phyloP scores from a whole-genome alignment of 2,888 invertebrate genomes.

The Drosophila anomalata region DNA sequence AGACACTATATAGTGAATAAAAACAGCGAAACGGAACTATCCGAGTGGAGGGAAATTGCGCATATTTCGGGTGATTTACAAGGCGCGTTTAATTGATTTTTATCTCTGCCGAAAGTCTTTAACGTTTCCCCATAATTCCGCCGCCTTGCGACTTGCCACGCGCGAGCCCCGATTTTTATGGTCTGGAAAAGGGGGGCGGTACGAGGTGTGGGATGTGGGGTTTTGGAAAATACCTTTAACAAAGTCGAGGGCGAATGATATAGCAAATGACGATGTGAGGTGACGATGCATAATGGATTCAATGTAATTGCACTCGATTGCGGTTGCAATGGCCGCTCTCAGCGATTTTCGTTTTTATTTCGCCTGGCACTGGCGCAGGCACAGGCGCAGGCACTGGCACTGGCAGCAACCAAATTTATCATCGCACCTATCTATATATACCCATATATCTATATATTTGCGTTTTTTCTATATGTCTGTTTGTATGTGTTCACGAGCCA shows the following conservation, averaged over 20 bases:
- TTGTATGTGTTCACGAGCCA: conserved; percentile 37
- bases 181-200: conserved; percentile 1
- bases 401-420: conserved; percentile 59
- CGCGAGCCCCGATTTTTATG: conserved; percentile 41
- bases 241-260: conserved; percentile 29
- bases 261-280: conserved; percentile 34
- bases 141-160: conserved; percentile 35
- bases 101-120: conserved; percentile 26
- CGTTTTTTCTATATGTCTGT: conserved; percentile 8
- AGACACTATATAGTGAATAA: conserved; percentile 3
- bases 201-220: not conserved
- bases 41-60: conserved; percentile 15
- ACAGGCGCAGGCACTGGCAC: conserved; percentile 24
- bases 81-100: conserved; percentile 56
- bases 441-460: conserved; percentile 20
- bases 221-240: conserved; percentile 36
- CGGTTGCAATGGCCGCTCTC: conserved; percentile 52
- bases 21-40: conserved; percentile 17
- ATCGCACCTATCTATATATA: conserved; percentile 38
- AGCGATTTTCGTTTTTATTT: conserved; percentile 44
- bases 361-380: conserved; percentile 41
- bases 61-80: conserved; percentile 60
- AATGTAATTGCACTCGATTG: conserved; percentile 61
- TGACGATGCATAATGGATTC: conserved; percentile 43
- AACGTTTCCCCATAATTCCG: not conserved